Conservation (phyloP, 2,888 invertebrate species). For the Asteroscopus sphinx region DNA sequence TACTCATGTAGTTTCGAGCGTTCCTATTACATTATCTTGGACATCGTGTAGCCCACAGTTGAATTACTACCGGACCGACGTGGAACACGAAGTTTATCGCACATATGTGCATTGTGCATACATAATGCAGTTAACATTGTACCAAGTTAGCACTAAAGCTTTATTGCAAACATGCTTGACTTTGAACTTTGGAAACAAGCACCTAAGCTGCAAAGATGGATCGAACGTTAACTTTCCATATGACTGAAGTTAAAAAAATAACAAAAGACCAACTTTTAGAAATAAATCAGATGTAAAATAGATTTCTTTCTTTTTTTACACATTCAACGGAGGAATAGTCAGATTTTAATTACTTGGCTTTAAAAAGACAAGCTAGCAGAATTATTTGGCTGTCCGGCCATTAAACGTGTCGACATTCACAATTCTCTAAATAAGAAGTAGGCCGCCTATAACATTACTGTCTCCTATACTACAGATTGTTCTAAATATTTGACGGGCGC, state of each 20-base stretch:
- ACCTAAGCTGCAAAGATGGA: slow-evolving; percentile 16
- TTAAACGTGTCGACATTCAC: slow-evolving; percentile 8
- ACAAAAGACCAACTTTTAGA: not conserved
- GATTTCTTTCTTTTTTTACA: not conserved
- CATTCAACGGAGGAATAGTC: not conserved
- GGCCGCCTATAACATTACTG: slow-evolving; percentile 30
- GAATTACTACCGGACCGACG: slow-evolving; percentile 39
- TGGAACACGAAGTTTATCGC: slow-evolving; percentile 34
- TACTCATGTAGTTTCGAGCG: slow-evolving; percentile 31
- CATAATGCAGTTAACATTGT: slow-evolving; percentile 35
- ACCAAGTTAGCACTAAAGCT: slow-evolving; percentile 30
- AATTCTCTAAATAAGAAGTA: slow-evolving; percentile 32
- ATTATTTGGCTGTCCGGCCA: not conserved
- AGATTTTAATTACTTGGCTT: not conserved
- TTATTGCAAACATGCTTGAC: slow-evolving; percentile 33
- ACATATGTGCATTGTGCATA: slow-evolving; percentile 35
- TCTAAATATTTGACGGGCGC: slow-evolving; percentile 66
- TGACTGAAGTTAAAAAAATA: not conserved
- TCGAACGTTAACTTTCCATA: slow-evolving; percentile 10
- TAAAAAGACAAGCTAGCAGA: too few relatives aligned
- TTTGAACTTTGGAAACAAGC: slow-evolving; percentile 33
- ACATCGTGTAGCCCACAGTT: slow-evolving; percentile 46
- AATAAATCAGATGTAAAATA: not conserved
- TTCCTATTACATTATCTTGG: slow-evolving; percentile 36
- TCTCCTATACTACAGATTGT: slow-evolving; percentile 62